Evolutionary conservation across 1,140 invertebrate species (phyloP), one percentile per base, ranked within the genome.

Genomic region (Elysia chlorotica): DNA sequence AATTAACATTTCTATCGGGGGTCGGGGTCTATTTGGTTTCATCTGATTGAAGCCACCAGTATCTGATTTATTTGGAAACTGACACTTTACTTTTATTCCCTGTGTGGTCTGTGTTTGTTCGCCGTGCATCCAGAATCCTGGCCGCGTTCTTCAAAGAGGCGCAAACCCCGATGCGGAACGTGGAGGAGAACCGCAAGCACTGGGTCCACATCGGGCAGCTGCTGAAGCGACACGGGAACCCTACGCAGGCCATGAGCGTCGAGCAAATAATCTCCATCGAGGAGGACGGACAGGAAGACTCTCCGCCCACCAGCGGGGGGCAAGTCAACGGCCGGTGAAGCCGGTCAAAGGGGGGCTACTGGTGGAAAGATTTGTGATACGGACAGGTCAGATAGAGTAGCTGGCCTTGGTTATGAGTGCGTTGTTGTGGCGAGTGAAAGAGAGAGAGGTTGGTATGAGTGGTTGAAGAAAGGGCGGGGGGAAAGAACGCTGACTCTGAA

Each of bases 121-220:
- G 6, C 17, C 6, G 25, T 30, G 17, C 36, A 65, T 30, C 19
- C 76, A 87, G 85, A 36, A 70, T 88, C 17, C 72, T 88, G 31
- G 76, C 74, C 2, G 71, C 80, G 38, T 62, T 88, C 10, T 88
- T 88, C 73, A 76, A 78, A 6, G 77, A 77, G 6, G 78, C 81
- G 10, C 48, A 78, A 19, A 71, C 65, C 10, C 78, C 83, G 21
- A 57, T 75, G 1, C 68, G 75, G 4, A 78, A 80, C 30, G 86
- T 88, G 6, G 73, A 81, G 19, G 81, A 83, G 14, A 88, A 88
- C 73, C 75, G 82, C 31, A 53, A 76, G n/a, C 83, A 84, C 71
- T 88, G 87, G 87, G 79, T 81, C 19, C 79, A 75, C 67, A 84
- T 84, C 6, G 76, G 78, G 36, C 65, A 81, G 2, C 75, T 85